A percentile compares a stretch with the other conserved stretches of the same genome.
Conservation (phyloP, 2,113 vertebrate species). For the Grammomys dolichurus region DNA sequence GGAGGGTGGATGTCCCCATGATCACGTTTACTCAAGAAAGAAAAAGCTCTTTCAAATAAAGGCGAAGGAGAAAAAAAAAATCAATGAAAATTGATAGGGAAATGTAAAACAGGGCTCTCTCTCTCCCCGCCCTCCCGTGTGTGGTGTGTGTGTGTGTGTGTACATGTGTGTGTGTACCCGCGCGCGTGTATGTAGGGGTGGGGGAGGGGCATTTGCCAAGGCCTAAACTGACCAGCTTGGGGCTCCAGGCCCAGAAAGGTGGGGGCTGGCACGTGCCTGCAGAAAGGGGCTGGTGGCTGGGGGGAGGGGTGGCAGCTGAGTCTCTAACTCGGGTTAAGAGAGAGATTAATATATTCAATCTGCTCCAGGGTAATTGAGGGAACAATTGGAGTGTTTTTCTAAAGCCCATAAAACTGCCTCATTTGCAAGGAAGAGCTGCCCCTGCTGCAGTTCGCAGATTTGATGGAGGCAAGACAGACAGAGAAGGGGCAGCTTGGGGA, state of each 20-base stretch:
- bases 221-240: neutral
- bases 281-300: neutral
- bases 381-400: slow-evolving; percentile 82
- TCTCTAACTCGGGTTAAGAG: slow-evolving; percentile 75
- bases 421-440: slow-evolving; percentile 73
- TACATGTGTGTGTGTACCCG: neutral
- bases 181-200: neutral
- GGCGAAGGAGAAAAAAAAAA: slow-evolving; percentile 55
- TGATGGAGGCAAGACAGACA: neutral
- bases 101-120: slow-evolving; percentile 56
- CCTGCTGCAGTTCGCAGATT: neutral
- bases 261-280: slow-evolving; percentile 27
- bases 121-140: neutral
- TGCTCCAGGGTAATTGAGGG: slow-evolving; percentile 81
- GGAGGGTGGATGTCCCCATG: neutral
- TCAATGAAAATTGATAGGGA: slow-evolving; percentile 80
- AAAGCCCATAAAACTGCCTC: slow-evolving; percentile 81
- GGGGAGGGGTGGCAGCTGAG: slow-evolving; percentile 67
- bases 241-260: neutral
- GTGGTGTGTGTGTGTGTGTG: neutral
- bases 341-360: slow-evolving; percentile 84
- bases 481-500: neutral
- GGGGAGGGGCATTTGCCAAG: neutral
- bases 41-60: slow-evolving; percentile 50
- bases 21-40: slow-evolving; percentile 34